Evolutionary conservation across 2,888 invertebrate species (phyloP).

Genomic region (Phalera bucephala): DNA sequence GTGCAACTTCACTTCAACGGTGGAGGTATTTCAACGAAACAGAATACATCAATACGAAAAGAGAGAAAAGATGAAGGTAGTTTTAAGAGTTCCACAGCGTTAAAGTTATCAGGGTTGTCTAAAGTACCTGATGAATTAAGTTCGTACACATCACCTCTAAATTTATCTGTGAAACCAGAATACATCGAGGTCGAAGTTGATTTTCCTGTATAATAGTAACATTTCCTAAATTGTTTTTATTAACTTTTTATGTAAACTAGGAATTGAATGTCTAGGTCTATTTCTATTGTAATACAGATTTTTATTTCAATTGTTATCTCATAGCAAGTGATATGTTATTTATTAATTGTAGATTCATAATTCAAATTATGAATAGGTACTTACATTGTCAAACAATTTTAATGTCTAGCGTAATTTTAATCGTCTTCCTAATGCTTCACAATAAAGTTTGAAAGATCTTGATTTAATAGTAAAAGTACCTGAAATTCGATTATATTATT

Average conservation of each 20-base stretch:
- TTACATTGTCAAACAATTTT: too few relatives aligned
- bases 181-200: constrained; percentile 31
- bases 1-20: constrained; percentile 40
- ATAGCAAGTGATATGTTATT: too few relatives aligned
- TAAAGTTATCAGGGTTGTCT: constrained; percentile 57
- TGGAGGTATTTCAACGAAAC: constrained; percentile 5
- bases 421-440: too few relatives aligned
- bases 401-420: too few relatives aligned
- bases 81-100: constrained; percentile 52
- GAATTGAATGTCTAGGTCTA: constrained; percentile 1
- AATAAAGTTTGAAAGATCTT: too few relatives aligned
- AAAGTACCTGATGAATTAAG: constrained; percentile 18
- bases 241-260: too few relatives aligned
- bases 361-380: too few relatives aligned
- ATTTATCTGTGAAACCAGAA: constrained; percentile 24
- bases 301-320: background rate
- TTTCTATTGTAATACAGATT: background rate
- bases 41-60: constrained; percentile 49
- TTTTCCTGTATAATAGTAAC: constrained; percentile 17
- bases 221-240: too few relatives aligned
- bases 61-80: constrained; percentile 57
- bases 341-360: too few relatives aligned
- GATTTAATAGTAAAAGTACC: too few relatives aligned
- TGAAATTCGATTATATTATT: too few relatives aligned
- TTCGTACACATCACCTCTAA: constrained; percentile 11